Evolutionary conservation across 2,113 vertebrate species (phyloP), one percentile per base, ranked within the genome.

Genomic region (Microcebus murinus): DNA sequence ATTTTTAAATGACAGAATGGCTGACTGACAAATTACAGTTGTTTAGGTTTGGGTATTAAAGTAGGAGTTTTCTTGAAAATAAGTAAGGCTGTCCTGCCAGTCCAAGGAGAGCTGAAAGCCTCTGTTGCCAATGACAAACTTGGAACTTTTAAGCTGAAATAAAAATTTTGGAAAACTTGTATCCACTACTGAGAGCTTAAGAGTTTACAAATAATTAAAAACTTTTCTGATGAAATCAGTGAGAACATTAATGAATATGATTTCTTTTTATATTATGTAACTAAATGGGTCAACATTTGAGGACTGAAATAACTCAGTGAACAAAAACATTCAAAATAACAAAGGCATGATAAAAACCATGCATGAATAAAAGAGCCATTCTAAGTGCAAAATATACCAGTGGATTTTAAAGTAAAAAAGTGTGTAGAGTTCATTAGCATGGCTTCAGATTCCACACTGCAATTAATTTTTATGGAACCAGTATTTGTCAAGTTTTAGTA

Each of bases 321-420:
- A 57, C 34, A 81, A 89, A 89, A 95, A 95, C 10, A 93, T 61
- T 61, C 21, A 67, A 84, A 91, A 81, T 94, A 59, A 81, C 29
- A 23, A 42, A 85, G 25, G 48, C 12, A 55, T 13, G 61, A 55
- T 50, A 36, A 71, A 61, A 90, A n/a, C 31, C n/a, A 67, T 29
- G 18, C 59, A 68, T 0, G 9, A 59, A 61, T 71, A 84, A 85
- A 94, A 94, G 42, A 52, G 39, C 18, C 52, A 42, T 10, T 94
- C 3, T 34, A 83, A 68, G 8, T 50, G 31, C 3, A 94, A 93
- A 84, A 73, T n/a, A 86, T 1, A 65, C 25, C 12, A 87, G 59
- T 31, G 31, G 42, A 83, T 61, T 73, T 68, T 87, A 50, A 21
- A 84, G 71, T 76, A 55, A 93, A 87, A 63, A 39, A 77, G 31